phyloP scores from a whole-genome alignment of 1,140 invertebrate species.

The Solenopsis invicta region DNA sequence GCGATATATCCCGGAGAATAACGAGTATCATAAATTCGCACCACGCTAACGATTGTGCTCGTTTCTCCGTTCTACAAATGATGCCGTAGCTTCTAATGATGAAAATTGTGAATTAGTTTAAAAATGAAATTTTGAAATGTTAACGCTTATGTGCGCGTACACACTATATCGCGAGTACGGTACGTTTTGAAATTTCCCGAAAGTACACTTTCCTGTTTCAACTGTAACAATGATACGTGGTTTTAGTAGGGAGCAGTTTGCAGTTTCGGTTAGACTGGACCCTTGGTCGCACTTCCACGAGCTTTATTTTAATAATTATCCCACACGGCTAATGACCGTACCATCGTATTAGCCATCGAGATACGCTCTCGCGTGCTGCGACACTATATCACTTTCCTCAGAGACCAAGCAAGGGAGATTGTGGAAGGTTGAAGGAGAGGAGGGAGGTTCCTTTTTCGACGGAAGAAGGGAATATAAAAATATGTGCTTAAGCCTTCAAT shows the following conservation, averaged over 20 bases:
- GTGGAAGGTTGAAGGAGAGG: not conserved
- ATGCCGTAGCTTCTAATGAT: not conserved
- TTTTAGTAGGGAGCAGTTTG: constrained; percentile 12
- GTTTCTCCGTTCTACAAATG: not conserved
- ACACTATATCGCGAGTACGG: not conserved
- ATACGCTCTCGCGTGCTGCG: not conserved
- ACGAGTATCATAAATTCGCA: constrained; percentile 56
- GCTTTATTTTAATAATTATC: constrained; percentile 43
- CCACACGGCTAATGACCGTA: constrained; percentile 20
- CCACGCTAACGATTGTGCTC: constrained; percentile 20
- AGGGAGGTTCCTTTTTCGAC: constrained; percentile 22
- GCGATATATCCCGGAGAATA: constrained; percentile 48
- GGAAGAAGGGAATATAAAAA: constrained; percentile 73
- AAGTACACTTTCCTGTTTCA: constrained; percentile 27
- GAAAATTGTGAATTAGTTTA: not conserved
- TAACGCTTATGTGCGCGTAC: not conserved
- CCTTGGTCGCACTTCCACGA: not conserved
- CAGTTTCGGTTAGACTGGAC: constrained; percentile 12
- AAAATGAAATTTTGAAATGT: not conserved
- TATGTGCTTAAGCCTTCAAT: constrained; percentile 77
- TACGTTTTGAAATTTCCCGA: not conserved
- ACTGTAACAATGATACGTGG: constrained; percentile 25
- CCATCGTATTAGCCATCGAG: not conserved
- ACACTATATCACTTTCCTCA: not conserved
- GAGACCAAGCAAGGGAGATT: not conserved